Conservation (phyloP, 2,113 vertebrate species). For the Rhea americana region DNA sequence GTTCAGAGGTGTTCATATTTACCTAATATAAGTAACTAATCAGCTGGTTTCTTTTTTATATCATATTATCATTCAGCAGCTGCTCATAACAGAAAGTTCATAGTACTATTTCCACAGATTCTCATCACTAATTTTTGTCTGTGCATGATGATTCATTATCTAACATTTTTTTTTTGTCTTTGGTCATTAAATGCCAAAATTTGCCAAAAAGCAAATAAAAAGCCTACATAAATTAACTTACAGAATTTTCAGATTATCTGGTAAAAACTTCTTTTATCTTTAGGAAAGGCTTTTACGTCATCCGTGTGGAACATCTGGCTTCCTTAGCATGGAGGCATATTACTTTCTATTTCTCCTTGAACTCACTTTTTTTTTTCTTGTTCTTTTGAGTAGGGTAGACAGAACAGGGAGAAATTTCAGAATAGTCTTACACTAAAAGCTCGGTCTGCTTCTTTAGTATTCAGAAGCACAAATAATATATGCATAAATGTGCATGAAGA, state of each 20-base stretch:
- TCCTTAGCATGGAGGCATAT: neutral
- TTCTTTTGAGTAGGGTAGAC: neutral
- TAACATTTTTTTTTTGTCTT: neutral
- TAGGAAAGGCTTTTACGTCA: neutral
- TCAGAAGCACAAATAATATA: neutral
- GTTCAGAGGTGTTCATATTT: neutral
- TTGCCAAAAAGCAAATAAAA: neutral
- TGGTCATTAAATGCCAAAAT: neutral
- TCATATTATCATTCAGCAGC: neutral
- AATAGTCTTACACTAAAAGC: neutral
- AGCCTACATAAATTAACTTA: fast-evolving
- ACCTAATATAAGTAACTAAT: neutral
- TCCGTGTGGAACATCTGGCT: neutral
- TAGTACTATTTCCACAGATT: neutral
- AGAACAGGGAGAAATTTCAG: neutral
- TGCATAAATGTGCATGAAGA: neutral
- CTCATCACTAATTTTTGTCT: neutral
- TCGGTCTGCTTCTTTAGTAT: neutral
- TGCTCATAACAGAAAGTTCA: neutral
- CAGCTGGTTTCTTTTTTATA: neutral
- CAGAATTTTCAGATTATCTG: neutral
- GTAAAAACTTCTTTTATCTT: neutral
- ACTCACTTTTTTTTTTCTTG: neutral
- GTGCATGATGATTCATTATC: neutral
- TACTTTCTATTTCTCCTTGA: neutral